A percentile compares a stretch with the other conserved stretches of the same genome.
These are phyloP conservation scores for Astur gentilis DNA, from an alignment of 2,113 vertebrate species.

Conservation along the genomic window DNA sequence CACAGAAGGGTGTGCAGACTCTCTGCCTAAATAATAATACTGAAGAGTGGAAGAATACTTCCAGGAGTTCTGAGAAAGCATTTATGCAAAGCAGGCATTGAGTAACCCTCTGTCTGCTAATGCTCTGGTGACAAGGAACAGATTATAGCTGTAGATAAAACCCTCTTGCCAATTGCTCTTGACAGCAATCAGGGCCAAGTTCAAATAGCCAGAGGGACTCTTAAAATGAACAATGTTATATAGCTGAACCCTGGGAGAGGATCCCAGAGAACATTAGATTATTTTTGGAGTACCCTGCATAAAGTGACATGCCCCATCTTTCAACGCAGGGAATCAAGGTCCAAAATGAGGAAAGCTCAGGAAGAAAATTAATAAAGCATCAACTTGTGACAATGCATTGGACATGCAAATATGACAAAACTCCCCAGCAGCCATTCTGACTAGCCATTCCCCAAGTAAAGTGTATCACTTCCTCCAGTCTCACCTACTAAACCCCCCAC, in stretches of 20 bases:
- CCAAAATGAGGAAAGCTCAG: not conserved
- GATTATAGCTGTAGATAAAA: not conserved
- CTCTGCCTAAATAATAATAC: not conserved
- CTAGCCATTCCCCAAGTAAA: not conserved
- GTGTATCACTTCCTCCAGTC: not conserved
- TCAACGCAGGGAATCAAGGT: not conserved
- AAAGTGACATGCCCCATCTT: not conserved
- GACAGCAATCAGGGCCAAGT: not conserved
- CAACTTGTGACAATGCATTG: not conserved
- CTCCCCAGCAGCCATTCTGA: not conserved
- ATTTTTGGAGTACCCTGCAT: not conserved
- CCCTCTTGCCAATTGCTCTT: not conserved
- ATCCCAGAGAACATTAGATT: not conserved
- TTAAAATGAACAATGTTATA: not conserved
- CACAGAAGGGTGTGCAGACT: not conserved
- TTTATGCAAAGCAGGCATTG: not conserved
- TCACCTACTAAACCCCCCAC: not conserved
- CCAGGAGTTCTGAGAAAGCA: not conserved
- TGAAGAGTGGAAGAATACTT: not conserved
- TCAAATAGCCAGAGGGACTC: not conserved
- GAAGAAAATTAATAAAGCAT: not conserved
- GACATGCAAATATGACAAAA: not conserved
- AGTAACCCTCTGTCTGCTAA: not conserved
- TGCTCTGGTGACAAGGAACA: not conserved
- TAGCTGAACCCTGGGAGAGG: not conserved